Base-by-base conservation (phyloP, 2,113 vertebrate genomes). In the Hiodon alosoides region DNA sequence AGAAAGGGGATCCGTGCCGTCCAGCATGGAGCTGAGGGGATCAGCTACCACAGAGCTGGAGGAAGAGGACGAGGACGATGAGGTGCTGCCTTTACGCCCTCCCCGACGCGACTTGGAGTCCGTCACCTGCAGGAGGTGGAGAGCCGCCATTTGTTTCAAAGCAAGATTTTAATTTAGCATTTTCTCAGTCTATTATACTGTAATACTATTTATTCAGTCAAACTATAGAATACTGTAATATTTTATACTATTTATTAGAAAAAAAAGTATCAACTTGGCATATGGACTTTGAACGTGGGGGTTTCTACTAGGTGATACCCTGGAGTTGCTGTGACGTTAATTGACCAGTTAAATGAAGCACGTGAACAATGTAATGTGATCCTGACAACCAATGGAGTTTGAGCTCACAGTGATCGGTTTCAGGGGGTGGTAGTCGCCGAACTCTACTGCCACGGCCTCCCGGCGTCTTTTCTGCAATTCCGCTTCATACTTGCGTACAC, bases 1-100 rank as follows among this genome's bases (percentile, higher is more conserved):
- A 0, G 97, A 98, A 67, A 99, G 86, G 0, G 97, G 97, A 77
- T 99, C 97, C 0, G 93, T 96, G 13, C 97, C 97, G 16, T 99
- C 97, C 83, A 98, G 67, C 69, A 98, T 92, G 1, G 93, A 96
- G 90, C 95, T 98, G 79, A 98, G 84, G 0, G 97, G 97, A 79
- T 99, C 97, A 1, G 90, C 59, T 31, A 94, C 1, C 0, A 76
- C 87, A 0, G 95, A 98, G 75, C 91, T 94, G 4, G 94, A 98
- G 14, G 96, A 98, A 0, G 96, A 98, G 0, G 96, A 98, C 0
- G 96, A 97, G 0, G 93, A 97, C 4, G 97, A 99, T 2, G 31
- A 60, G 0, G 97, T 96, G 77, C 97, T 98, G 79, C 95, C 96
- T 85, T 98, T 98, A 50, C 95, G 89, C 50, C 79, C 92, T 55